Percentiles rank a stretch among this genome's conserved stretches.
Conservation (phyloP, 2,888 invertebrate species). For the Sepiola atlantica region DNA sequence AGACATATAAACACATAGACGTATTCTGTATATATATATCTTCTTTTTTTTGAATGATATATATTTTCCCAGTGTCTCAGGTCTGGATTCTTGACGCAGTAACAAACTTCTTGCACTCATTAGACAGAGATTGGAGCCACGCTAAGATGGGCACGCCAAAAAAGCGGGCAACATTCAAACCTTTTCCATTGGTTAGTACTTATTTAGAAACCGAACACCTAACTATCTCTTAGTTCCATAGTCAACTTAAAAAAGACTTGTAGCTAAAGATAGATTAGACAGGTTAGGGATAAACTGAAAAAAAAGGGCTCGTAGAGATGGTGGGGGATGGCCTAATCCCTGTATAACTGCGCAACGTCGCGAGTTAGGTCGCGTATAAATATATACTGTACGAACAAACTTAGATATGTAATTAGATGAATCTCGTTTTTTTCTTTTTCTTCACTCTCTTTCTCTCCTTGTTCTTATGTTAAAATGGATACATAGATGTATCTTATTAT, state of each 20-base stretch:
- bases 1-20: not conserved
- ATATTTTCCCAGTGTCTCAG: constrained; percentile 15
- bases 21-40: not conserved
- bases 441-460: not conserved
- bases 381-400: constrained; percentile 1
- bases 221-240: constrained; percentile 22
- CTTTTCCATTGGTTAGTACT: constrained; percentile 32
- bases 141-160: not conserved
- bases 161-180: not conserved
- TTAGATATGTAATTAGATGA: constrained; percentile 32
- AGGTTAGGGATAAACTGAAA: not conserved
- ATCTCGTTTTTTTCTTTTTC: not conserved
- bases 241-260: not conserved
- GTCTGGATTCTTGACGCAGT: constrained; percentile 32
- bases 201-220: constrained; percentile 10
- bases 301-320: not conserved
- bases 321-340: not conserved
- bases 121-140: not conserved
- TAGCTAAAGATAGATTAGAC: constrained; percentile 18
- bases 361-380: not conserved
- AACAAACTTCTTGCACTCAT: constrained; percentile 21
- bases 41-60: not conserved
- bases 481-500: not conserved
- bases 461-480: not conserved
- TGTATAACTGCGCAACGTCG: not conserved